Evolutionary conservation across 2,113 vertebrate species (phyloP).

Genomic region (Odontesthes bonariensis): DNA sequence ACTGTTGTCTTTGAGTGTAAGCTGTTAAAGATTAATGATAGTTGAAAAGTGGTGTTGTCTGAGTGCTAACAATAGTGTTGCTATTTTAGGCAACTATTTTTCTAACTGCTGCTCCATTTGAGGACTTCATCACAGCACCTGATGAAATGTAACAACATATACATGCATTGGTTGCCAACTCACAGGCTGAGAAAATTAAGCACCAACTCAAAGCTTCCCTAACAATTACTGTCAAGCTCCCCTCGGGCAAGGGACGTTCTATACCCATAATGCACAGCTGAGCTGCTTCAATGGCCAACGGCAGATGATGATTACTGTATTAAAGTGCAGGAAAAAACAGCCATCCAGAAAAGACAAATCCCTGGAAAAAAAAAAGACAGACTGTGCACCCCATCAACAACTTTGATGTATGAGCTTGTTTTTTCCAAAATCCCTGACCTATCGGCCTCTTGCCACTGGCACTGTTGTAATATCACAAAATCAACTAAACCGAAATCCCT

Average conservation of each 20-base stretch:
- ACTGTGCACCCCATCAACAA: slow-evolving; percentile 17
- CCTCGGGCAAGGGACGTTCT: slow-evolving; percentile 37
- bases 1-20: slow-evolving; percentile 19
- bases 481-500: slow-evolving; percentile 68
- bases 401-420: slow-evolving; percentile 31
- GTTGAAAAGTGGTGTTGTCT: slow-evolving; percentile 16
- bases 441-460: slow-evolving; percentile 40
- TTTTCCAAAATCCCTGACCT: slow-evolving; percentile 23
- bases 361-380: slow-evolving; percentile 23
- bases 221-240: slow-evolving; percentile 60
- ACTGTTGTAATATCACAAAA: slow-evolving; percentile 59
- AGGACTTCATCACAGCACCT: slow-evolving; percentile 32
- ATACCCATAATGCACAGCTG: slow-evolving; percentile 32
- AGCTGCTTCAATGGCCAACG: slow-evolving; percentile 36
- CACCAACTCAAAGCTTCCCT: slow-evolving; percentile 53
- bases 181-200: slow-evolving; percentile 36
- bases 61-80: slow-evolving; percentile 34
- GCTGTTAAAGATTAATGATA: slow-evolving; percentile 29
- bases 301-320: slow-evolving; percentile 47
- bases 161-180: slow-evolving; percentile 45
- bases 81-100: slow-evolving; percentile 9
- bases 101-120: background rate
- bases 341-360: slow-evolving; percentile 22
- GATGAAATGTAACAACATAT: slow-evolving; percentile 51
- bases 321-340: slow-evolving; percentile 35